phyloP scores from a whole-genome alignment of 1,140 invertebrate genomes.

The Danaus plexippus region DNA sequence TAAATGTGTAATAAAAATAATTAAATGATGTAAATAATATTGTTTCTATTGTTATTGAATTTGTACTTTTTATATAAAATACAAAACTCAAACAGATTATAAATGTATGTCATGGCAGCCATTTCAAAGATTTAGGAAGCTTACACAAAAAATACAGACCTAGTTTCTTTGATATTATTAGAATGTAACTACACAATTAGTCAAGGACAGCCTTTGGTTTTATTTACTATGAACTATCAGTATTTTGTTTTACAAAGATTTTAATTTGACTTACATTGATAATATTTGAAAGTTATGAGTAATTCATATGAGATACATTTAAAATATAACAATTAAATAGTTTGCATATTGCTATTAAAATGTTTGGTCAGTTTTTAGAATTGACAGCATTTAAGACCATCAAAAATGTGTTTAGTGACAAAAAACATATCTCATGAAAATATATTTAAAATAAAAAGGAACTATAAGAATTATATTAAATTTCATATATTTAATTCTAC shows the following conservation, averaged over 20 bases:
- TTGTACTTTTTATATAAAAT: too few relatives aligned
- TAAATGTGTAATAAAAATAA: too few relatives aligned
- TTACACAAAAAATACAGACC: conserved; percentile 33
- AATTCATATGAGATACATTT: conserved; percentile 1
- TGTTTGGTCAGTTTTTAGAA: too few relatives aligned
- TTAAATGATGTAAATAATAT: too few relatives aligned
- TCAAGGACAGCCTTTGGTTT: conserved; percentile 24
- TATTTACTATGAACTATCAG: background rate
- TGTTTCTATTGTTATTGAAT: too few relatives aligned
- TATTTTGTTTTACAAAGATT: conserved; percentile 3
- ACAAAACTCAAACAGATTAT: conserved; percentile 15
- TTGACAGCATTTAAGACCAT: too few relatives aligned
- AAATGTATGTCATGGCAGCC: conserved; percentile 21
- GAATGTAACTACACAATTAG: conserved; percentile 24
- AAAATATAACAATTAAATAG: conserved; percentile 8
- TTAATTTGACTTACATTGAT: conserved; percentile 10
- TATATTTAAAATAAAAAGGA: too few relatives aligned
- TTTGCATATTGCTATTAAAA: conserved; percentile 10
- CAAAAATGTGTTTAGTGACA: too few relatives aligned
- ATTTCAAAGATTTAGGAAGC: conserved; percentile 18
- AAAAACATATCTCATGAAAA: too few relatives aligned
- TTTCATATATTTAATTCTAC: too few relatives aligned
- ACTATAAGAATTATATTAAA: too few relatives aligned
- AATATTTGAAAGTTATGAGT: conserved; percentile 3
- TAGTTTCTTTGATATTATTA: conserved; percentile 33